Evolutionary conservation across 2,797 vertebrate species (phyloP), one percentile per base, ranked within the genome.

Genomic region (Neosilurus mollespiculum): DNA sequence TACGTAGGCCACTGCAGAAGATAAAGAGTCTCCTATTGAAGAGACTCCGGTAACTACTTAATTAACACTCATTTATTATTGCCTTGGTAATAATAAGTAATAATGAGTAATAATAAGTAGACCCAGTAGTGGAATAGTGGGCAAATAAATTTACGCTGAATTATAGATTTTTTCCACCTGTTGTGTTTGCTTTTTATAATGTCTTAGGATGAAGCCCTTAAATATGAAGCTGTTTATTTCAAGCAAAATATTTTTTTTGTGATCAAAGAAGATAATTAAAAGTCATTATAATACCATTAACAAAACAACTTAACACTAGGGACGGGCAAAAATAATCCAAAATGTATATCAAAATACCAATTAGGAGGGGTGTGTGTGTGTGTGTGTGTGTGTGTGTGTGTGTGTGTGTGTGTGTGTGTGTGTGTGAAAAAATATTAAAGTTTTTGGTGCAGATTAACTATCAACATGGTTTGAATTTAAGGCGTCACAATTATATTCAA

Each of bases 21-120:
- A 88, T 73, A 86, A 78, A 85, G 89, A 88, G 89, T 90, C 89
- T 89, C 89, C 89, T 70, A 88, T 87, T 83, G 88, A 89, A 81
- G 89, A 88, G 85, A 85, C 86, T 88, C 84, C 78, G 90, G 90
- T 91, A 91, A 90, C 73, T 89, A 86, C 81, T 70, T 53, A 76
- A 81, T 83, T 64, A 84, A 82, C 65, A 59, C 43, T 81, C 9
- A 62, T 4, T 76, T 78, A 43, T 22, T 75, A 66, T 20, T 80
- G 53, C 22, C 11, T 16, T 62, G 22, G 2, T 75, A 76, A 66
- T 30, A 30, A 30, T 30, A 30, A 30, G 30, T 30, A 30, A 30
- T 30, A 30, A 30, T 30, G 30, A 30, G 30, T 30, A 30, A 30
- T 30, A 30, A 30, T 30, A 61, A 37, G 7, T 22, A 76, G 20